A percentile compares a stretch with the other conserved stretches of the same genome.
These are phyloP conservation scores for Ciconia nigra DNA, from an alignment of 2,797 vertebrate genomes.

Conservation along the genomic window DNA sequence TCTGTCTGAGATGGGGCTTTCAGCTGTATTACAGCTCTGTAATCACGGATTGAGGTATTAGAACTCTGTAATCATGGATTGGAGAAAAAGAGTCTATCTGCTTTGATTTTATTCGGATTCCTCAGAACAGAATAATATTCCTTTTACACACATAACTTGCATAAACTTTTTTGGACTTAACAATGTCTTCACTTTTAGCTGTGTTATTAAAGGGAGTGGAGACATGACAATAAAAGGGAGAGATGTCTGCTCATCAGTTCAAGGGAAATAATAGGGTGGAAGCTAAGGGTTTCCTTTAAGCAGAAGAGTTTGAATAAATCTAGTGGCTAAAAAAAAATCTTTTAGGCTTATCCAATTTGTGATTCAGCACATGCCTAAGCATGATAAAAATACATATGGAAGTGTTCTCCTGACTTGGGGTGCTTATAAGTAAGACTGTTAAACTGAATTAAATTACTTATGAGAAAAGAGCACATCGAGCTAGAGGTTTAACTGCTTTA, in stretches of 20 bases:
- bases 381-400: neutral
- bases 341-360: neutral
- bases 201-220: neutral
- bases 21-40: neutral
- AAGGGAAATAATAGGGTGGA: neutral
- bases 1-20: neutral
- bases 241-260: neutral
- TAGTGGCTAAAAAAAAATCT: neutral
- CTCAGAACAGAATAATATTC: neutral
- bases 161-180: neutral
- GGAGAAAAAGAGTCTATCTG: neutral
- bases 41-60: neutral
- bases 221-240: neutral
- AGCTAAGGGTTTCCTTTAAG: neutral
- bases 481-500: neutral
- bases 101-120: neutral
- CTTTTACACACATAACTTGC: neutral
- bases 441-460: neutral
- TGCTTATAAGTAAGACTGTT: neutral
- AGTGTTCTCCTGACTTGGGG: neutral
- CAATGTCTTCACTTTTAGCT: neutral
- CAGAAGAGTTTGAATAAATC: neutral
- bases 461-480: neutral
- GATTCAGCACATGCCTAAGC: neutral
- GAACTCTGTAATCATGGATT: neutral